These are phyloP conservation scores for Chlorospingus semifuscus DNA, from an alignment of 2,797 vertebrate genomes.

Conservation along the genomic window DNA sequence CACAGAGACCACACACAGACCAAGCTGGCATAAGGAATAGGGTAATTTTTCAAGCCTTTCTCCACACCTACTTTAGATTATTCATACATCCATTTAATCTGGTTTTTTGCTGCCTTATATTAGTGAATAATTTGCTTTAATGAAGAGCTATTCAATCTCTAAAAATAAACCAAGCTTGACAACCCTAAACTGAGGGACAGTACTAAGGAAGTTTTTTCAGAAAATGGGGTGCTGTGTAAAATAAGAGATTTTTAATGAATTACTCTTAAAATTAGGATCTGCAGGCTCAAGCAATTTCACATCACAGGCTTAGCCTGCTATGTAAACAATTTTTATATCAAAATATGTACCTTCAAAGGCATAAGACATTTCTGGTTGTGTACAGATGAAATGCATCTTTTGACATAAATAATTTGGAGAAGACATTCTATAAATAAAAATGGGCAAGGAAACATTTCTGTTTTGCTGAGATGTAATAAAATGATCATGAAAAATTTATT, in stretches of 20 bases:
- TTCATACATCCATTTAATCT: slow-evolving; percentile 12
- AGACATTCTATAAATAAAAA: not conserved
- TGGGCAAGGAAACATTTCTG: not conserved
- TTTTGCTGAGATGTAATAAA: not conserved
- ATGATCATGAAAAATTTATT: not conserved
- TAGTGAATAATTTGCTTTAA: not conserved
- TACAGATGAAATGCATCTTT: not conserved
- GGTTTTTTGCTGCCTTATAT: not conserved
- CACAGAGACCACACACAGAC: slow-evolving; percentile 15
- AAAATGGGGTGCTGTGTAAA: not conserved
- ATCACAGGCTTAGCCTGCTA: not conserved
- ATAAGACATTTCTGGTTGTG: not conserved
- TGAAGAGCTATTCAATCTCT: not conserved
- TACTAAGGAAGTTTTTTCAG: not conserved
- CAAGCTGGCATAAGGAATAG: not conserved
- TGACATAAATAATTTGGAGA: not conserved
- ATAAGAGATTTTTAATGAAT: not conserved
- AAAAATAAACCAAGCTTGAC: not conserved
- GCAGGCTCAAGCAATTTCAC: not conserved
- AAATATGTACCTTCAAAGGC: not conserved
- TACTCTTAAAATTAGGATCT: not conserved
- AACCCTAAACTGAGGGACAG: not conserved
- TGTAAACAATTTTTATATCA: not conserved
- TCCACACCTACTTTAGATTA: not conserved
- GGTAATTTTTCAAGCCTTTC: slow-evolving; percentile 11